Evolutionary conservation across 2,888 invertebrate species (phyloP).

Genomic region (Portevinia maculata): DNA sequence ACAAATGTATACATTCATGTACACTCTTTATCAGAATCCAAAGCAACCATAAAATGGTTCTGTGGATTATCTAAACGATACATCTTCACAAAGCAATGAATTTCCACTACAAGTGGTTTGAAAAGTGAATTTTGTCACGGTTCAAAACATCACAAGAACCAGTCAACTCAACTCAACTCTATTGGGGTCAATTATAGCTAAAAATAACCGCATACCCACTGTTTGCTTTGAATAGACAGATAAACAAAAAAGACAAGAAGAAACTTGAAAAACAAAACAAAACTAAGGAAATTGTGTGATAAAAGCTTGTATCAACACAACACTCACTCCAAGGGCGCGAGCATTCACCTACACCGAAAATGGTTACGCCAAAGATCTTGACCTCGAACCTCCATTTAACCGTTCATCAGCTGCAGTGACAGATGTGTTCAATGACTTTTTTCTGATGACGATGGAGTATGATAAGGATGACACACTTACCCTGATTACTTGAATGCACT

Average conservation of each 20-base stretch:
- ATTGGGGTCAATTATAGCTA: constrained; percentile 54
- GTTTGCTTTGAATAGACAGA: constrained; percentile 9
- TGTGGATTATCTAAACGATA: not conserved
- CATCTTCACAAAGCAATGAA: not conserved
- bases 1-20: too few relatives aligned
- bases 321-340: constrained; percentile 43
- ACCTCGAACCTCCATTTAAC: constrained; percentile 50
- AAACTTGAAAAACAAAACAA: constrained; percentile 12
- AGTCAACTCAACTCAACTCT: constrained; percentile 40
- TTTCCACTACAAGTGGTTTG: not conserved
- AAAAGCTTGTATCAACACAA: constrained; percentile 14
- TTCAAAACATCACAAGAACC: constrained; percentile 36
- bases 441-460: not conserved
- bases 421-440: constrained; percentile 2
- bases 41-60: too few relatives aligned
- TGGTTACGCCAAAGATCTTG: constrained; percentile 32
- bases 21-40: too few relatives aligned
- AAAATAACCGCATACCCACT: constrained; percentile 40
- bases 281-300: not conserved
- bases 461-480: constrained; percentile 12
- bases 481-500: constrained; percentile 11
- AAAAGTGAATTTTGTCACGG: constrained; percentile 63
- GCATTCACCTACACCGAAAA: constrained; percentile 2
- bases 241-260: constrained; percentile 5
- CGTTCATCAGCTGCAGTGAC: constrained; percentile 16